Evolutionary conservation across 2,797 vertebrate genomes (phyloP).

Genomic region (Pteropus rufus): DNA sequence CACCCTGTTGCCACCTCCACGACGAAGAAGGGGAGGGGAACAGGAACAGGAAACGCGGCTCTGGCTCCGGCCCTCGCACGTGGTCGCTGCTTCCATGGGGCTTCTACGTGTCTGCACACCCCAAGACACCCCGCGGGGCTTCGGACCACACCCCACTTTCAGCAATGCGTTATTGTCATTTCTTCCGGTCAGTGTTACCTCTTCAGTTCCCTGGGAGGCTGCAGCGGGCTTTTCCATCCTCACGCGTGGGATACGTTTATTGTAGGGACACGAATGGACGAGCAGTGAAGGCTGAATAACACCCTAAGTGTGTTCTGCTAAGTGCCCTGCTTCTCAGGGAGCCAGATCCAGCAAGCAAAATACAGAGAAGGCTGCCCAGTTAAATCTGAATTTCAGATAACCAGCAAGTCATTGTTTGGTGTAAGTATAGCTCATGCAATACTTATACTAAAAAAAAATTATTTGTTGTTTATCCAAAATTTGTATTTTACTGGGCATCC

Average conservation of each 20-base stretch:
- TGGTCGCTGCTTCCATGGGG: background rate
- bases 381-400: background rate
- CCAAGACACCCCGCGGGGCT: fast-evolving
- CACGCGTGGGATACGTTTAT: background rate
- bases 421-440: background rate
- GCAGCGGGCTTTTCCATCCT: background rate
- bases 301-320: background rate
- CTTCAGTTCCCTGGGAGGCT: too few species aligned
- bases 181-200: fast-evolving
- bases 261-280: background rate
- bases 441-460: background rate
- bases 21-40: background rate
- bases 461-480: background rate
- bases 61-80: background rate
- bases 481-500: background rate
- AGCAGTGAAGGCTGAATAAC: background rate
- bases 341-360: background rate
- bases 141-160: background rate
- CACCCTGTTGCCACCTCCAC: too few species aligned
- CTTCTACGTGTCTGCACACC: background rate
- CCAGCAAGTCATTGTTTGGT: background rate
- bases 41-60: background rate
- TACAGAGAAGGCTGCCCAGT: background rate
- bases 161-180: fast-evolving
- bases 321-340: background rate